Conservation (phyloP, 2,888 invertebrate genomes). For the Rhodophaea formosa region DNA sequence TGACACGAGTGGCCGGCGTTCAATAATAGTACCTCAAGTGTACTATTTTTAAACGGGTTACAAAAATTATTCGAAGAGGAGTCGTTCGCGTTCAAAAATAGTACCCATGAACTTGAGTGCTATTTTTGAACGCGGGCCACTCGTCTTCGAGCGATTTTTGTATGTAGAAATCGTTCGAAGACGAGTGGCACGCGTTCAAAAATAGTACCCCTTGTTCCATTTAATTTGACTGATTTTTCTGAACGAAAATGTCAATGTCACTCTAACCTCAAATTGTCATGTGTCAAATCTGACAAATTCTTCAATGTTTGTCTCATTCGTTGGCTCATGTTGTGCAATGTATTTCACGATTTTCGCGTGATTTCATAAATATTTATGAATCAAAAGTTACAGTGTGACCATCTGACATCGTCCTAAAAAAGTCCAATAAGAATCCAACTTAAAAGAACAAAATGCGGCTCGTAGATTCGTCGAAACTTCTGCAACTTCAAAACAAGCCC, state of each 20-base stretch:
- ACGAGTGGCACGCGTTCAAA: no score
- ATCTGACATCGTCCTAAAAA: constrained; percentile 20
- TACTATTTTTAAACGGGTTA: no score
- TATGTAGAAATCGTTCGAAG: no score
- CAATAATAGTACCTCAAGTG: no score
- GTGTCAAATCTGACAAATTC: constrained; percentile 33
- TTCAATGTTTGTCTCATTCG: constrained; percentile 29
- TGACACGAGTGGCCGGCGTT: no score
- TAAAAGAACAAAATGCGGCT: constrained; percentile 74
- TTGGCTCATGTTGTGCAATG: constrained; percentile 53
- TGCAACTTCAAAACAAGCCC: constrained; percentile 85
- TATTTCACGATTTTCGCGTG: constrained; percentile 39
- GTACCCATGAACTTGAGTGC: no score
- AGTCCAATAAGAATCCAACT: constrained; percentile 16
- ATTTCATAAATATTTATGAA: constrained; percentile 23
- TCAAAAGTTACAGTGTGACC: constrained; percentile 23
- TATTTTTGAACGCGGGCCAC: no score
- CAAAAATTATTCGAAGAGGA: no score
- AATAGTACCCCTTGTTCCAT: no score
- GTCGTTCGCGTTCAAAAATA: no score
- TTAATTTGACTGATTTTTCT: constrained; percentile 15
- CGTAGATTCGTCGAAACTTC: constrained; percentile 79
- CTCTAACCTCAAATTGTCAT: constrained; percentile 29
- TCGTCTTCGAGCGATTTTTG: no score
- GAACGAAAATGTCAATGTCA: constrained; percentile 33